Evolutionary conservation across 2,113 vertebrate genomes (phyloP), one percentile per base, ranked within the genome.

Genomic region (Forbesichthys agassizii): DNA sequence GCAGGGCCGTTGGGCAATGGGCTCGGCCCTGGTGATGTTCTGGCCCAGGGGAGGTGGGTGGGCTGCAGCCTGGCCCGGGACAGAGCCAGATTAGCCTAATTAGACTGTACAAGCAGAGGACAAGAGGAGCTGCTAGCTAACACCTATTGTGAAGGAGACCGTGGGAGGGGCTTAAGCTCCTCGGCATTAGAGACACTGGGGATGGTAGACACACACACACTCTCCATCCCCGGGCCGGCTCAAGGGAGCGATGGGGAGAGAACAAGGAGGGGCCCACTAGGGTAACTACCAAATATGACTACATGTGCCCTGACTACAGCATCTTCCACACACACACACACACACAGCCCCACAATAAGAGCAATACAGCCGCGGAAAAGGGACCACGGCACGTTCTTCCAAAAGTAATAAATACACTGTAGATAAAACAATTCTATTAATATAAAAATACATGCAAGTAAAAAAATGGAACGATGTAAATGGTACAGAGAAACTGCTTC

Each of bases 51-150:
- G 86, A 81, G 85, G 85, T 73, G 78, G 75, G 69, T 68, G 77
- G 75, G 85, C 75, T 82, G 78, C 75, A 89, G 27, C 27, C 27
- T 27, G 27, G 27, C 27, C 27, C 27, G 27, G 86, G 86, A 88
- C 85, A 89, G 85, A 85, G 78, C 54, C 71, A 90, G 91, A 92
- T 92, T 92, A 91, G 75, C 85, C 86, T 91, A 91, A 91, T 91
- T 84, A 89, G 85, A 90, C 83, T 80, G 83, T 86, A 89, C 88
- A 90, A 86, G 83, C 84, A 87, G 86, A 91, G 90, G 90, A 90
- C 88, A 86, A 89, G 84, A 67, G 74, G 82, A 89, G 86, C 73
- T 72, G 83, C 84, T 86, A 87, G 88, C 86, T 88, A 90, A 88
- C 87, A 72, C 88, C 77, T 75, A 11, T 76, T 77, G 78, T 85